A percentile compares a stretch with the other conserved stretches of the same genome.
These are phyloP conservation scores for Xestia rhomboidea DNA, from an alignment of 2,888 invertebrate genomes.

Conservation along the genomic window DNA sequence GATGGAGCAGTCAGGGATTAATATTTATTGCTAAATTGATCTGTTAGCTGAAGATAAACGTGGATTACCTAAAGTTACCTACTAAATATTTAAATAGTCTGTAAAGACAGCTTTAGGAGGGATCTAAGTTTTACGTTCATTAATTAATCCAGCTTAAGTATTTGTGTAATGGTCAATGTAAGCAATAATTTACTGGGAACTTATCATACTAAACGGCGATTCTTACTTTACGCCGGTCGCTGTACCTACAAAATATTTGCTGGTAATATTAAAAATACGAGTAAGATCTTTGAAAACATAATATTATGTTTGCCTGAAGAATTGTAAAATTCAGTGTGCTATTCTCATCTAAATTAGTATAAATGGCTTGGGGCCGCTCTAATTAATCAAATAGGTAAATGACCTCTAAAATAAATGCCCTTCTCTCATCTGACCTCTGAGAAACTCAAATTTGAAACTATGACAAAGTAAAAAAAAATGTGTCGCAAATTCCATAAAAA, in stretches of 20 bases:
- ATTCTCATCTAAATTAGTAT: not conserved
- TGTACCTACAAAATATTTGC: not conserved
- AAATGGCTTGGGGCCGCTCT: not conserved
- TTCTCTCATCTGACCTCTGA: not conserved
- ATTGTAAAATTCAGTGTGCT: not conserved
- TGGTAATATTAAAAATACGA: not conserved
- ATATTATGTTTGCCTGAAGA: not conserved
- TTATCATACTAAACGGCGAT: not conserved
- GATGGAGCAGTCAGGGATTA: slow-evolving; percentile 16
- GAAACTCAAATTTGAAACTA: not conserved
- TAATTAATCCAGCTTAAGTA: not conserved
- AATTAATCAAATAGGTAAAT: not conserved
- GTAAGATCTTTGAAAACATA: not conserved
- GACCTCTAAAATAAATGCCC: not conserved
- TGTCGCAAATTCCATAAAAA: not conserved
- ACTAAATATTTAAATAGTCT: slow-evolving; percentile 26
- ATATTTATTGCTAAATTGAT: slow-evolving; percentile 36
- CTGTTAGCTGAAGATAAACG: slow-evolving; percentile 10
- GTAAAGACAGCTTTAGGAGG: not conserved
- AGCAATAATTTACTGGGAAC: not conserved
- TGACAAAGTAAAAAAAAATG: too few species aligned
- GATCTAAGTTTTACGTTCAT: not conserved
- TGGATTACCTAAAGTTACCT: not conserved
- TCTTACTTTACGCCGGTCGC: not conserved
- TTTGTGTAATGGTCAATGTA: not conserved